Evolutionary conservation across 2,113 vertebrate genomes (phyloP).

Genomic region (Nettapus auritus): DNA sequence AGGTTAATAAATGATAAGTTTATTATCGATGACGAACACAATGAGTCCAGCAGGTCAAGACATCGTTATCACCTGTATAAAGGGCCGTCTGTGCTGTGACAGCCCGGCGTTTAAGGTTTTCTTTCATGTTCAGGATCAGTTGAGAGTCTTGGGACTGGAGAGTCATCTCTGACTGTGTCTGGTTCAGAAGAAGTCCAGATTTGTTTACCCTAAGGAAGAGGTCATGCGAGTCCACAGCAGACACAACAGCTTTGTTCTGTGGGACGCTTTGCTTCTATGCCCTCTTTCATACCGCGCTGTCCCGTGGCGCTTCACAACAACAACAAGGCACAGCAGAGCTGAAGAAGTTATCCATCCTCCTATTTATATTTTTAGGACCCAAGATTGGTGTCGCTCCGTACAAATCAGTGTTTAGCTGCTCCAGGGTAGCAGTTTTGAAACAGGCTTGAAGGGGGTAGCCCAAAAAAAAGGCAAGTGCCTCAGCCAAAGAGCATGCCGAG

Average conservation of each 20-base stretch:
- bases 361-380: background rate
- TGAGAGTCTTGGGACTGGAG: background rate
- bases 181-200: constrained; percentile 5
- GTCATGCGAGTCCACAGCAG: background rate
- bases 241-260: constrained; percentile 16
- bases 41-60: background rate
- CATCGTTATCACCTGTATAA: background rate
- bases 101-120: background rate
- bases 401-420: background rate
- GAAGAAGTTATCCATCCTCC: background rate
- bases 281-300: constrained; percentile 21
- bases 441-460: background rate
- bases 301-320: background rate
- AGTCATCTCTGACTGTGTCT: background rate
- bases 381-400: background rate
- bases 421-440: background rate
- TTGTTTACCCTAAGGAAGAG: constrained; percentile 53
- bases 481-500: background rate
- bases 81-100: background rate
- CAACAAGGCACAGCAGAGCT: background rate
- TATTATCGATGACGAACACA: background rate
- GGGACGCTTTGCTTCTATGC: background rate
- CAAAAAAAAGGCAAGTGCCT: background rate
- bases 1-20: background rate
- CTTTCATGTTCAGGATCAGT: background rate